phyloP scores from a whole-genome alignment of 2,797 vertebrate species.

The Notolepis coatsorum region DNA sequence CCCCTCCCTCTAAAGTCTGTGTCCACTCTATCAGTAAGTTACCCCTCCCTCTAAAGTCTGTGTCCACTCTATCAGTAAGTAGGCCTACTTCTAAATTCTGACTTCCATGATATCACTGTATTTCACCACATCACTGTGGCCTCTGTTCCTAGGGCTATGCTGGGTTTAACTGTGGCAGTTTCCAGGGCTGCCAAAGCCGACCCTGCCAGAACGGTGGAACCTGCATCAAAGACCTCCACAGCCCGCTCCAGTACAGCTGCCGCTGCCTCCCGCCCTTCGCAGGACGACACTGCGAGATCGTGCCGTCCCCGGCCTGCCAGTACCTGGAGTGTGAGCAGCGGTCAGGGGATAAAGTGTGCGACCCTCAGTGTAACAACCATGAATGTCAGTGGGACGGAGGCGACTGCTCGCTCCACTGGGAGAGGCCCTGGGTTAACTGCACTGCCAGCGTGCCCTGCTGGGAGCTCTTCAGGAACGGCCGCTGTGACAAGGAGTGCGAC shows the following conservation, averaged over 20 bases:
- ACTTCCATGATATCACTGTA: neutral
- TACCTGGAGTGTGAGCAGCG: slow-evolving; percentile 75
- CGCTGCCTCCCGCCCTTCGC: slow-evolving; percentile 77
- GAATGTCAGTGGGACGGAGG: slow-evolving; percentile 94
- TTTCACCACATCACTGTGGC: slow-evolving; percentile 7
- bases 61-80: too few relatives aligned
- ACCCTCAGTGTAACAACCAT: slow-evolving; percentile 88
- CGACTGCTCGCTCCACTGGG: slow-evolving; percentile 89
- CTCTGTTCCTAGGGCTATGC: slow-evolving; percentile 83
- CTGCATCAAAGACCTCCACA: slow-evolving; percentile 79
- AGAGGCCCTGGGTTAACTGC: slow-evolving; percentile 90
- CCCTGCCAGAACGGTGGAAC: slow-evolving; percentile 89
- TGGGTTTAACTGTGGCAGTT: slow-evolving; percentile 85
- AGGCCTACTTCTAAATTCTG: too few relatives aligned
- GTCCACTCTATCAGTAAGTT: too few relatives aligned
- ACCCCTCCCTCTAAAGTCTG: too few relatives aligned
- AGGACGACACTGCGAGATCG: slow-evolving; percentile 82
- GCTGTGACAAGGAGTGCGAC: slow-evolving; percentile 81
- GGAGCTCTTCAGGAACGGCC: slow-evolving; percentile 84
- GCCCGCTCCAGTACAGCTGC: slow-evolving; percentile 80
- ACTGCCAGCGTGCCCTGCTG: slow-evolving; percentile 83
- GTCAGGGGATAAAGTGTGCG: slow-evolving; percentile 85
- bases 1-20: too few relatives aligned
- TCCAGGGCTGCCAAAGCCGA: slow-evolving; percentile 71
- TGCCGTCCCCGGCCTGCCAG: slow-evolving; percentile 51